These are phyloP conservation scores for Nysson spinosus DNA, from an alignment of 2,888 invertebrate genomes.

Conservation along the genomic window DNA sequence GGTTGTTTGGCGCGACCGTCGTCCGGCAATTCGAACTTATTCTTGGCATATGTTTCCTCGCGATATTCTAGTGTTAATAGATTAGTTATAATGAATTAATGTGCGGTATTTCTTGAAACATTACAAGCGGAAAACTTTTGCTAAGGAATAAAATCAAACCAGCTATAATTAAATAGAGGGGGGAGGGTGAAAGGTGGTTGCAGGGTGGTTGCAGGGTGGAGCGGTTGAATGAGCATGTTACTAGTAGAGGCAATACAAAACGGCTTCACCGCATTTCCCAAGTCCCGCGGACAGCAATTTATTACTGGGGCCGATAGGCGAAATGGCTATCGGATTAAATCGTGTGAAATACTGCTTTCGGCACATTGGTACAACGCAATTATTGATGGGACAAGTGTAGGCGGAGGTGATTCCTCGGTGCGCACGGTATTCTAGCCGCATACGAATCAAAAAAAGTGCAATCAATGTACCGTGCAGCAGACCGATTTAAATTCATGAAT, in stretches of 20 bases:
- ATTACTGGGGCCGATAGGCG: slow-evolving; percentile 38
- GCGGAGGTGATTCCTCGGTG: not conserved
- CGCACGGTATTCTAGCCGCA: slow-evolving; percentile 21
- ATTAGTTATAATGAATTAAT: too few relatives aligned
- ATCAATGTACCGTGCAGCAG: slow-evolving; percentile 69
- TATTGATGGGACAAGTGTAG: slow-evolving; percentile 56
- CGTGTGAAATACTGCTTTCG: slow-evolving; percentile 66
- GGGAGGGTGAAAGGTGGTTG: too few relatives aligned
- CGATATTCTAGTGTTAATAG: too few relatives aligned
- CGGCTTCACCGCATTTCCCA: slow-evolving; percentile 14
- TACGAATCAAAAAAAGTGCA: slow-evolving; percentile 59
- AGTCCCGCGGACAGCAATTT: slow-evolving; percentile 36
- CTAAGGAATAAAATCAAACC: too few relatives aligned
- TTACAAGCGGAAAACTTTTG: too few relatives aligned
- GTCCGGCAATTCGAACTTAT: too few relatives aligned
- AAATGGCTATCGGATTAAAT: slow-evolving; percentile 58
- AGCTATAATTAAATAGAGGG: too few relatives aligned
- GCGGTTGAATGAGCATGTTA: too few relatives aligned
- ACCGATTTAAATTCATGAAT: slow-evolving; percentile 73
- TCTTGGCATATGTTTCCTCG: too few relatives aligned
- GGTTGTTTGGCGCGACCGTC: too few relatives aligned
- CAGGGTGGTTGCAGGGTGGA: too few relatives aligned
- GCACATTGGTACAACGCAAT: slow-evolving; percentile 61
- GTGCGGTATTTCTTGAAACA: too few relatives aligned
- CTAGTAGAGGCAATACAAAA: slow-evolving; percentile 2